Evolutionary conservation across 1,140 invertebrate species (phyloP), one percentile per base, ranked within the genome.

Genomic region (Chelonus insularis): DNA sequence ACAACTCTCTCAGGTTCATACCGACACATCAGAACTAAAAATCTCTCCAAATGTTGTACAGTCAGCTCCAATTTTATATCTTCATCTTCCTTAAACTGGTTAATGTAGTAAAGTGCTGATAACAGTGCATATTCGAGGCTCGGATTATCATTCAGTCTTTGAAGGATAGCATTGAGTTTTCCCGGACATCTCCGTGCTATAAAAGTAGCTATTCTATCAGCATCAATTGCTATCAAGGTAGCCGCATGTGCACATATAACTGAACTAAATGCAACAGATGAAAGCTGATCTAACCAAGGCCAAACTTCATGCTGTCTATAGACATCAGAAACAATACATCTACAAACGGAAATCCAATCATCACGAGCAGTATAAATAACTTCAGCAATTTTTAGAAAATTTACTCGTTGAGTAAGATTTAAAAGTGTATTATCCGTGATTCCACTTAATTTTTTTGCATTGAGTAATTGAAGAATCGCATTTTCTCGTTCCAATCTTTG

Each of bases 401-500:
- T 84, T 29, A 87, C 88, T 64, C 83, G 78, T 65, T 86, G 82
- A 6, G 87, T 85, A 50, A 87, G 79, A 63, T 83, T 78, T 4
- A 91, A 69, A 9, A 91, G 77, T 64, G 80, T 72, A 9, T 70
- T 74, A 51, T 81, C 79, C 0, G 77, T 78, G 81, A 87, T 88
- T 71, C 87, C 85, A 18, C 79, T 72, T 3, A 93, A 70, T 64
- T 89, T 89, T 43, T 89, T 87, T 12, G 86, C 85, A 32, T 86
- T 79, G 2, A 94, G 73, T n/a, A 95, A 77, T 73, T 92, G 89
- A 52, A 95, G 75, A 71, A 94, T 82, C 4, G 92, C 89, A 68
- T 91, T 91, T 74, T 96, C 91, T 48, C 91, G 82, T 70, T 94
- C 92, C 64, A 88, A 86, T 57, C 86, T 82, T 45, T 86, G 80